Conservation (phyloP, 1,140 invertebrate genomes). For the Zelostemma sp. region DNA sequence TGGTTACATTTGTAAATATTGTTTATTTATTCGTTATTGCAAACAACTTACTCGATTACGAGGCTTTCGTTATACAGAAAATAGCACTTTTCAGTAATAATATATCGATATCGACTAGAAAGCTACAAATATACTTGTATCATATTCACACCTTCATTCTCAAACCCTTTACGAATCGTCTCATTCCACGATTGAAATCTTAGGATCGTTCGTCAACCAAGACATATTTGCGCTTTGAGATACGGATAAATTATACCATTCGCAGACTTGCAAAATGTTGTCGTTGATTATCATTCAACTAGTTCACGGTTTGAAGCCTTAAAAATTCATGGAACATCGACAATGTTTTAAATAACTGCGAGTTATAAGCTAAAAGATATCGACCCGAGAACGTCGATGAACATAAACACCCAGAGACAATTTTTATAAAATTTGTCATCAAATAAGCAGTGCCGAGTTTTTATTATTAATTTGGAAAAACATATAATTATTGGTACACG, state of each 20-base stretch:
- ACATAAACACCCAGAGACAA: too few relatives aligned
- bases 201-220: constrained; percentile 31
- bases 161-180: constrained; percentile 38
- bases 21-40: constrained; percentile 35
- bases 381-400: constrained; percentile 14
- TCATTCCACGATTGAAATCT: constrained; percentile 30
- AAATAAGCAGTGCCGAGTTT: too few relatives aligned
- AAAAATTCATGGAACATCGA: too few relatives aligned
- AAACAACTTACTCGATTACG: constrained; percentile 40
- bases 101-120: constrained; percentile 49
- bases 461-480: too few relatives aligned
- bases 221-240: constrained; percentile 32
- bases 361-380: neutral
- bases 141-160: constrained; percentile 16
- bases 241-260: too few relatives aligned
- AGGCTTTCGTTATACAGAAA: constrained; percentile 49
- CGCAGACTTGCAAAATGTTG: neutral
- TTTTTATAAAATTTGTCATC: too few relatives aligned
- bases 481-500: too few relatives aligned
- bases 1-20: constrained; percentile 47
- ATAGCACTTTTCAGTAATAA: constrained; percentile 48
- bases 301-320: too few relatives aligned
- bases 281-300: neutral
- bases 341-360: too few relatives aligned
- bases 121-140: constrained; percentile 31